Percentiles rank a stretch among this genome's conserved stretches.
phyloP scores from a whole-genome alignment of 1,140 invertebrate species.

The Brachionus rotundiformis region DNA sequence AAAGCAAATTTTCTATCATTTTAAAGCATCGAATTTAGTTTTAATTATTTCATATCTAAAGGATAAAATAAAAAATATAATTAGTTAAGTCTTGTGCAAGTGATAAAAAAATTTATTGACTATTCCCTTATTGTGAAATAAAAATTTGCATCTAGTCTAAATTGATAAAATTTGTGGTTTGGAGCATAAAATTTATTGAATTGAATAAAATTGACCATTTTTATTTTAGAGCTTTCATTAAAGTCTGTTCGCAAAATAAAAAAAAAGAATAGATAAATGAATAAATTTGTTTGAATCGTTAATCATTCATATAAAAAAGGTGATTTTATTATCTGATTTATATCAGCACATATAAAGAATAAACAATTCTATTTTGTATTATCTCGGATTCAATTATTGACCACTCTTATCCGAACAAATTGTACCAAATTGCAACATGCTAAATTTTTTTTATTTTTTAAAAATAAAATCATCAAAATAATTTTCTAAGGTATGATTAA shows the following conservation, averaged over 20 bases:
- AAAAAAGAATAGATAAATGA: not conserved
- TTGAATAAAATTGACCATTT: constrained; percentile 16
- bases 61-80: constrained; percentile 5
- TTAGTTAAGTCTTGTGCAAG: constrained; percentile 6
- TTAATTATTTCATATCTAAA: constrained; percentile 22
- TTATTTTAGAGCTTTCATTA: not conserved
- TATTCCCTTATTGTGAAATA: constrained; percentile 15
- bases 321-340: constrained; percentile 16
- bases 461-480: not conserved
- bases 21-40: not conserved
- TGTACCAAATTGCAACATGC: not conserved
- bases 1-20: not conserved
- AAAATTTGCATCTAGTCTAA: not conserved
- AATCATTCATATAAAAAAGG: not conserved
- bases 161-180: not conserved
- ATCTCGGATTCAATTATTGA: not conserved
- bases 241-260: not conserved
- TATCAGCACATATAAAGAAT: constrained; percentile 1
- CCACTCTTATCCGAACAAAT: not conserved
- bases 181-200: not conserved
- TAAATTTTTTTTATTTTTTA: not conserved
- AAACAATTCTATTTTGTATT: not conserved
- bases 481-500: not conserved
- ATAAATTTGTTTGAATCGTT: constrained; percentile 5
- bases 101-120: not conserved